phyloP scores from a whole-genome alignment of 2,113 vertebrate species.

The Asarcornis scutulata region DNA sequence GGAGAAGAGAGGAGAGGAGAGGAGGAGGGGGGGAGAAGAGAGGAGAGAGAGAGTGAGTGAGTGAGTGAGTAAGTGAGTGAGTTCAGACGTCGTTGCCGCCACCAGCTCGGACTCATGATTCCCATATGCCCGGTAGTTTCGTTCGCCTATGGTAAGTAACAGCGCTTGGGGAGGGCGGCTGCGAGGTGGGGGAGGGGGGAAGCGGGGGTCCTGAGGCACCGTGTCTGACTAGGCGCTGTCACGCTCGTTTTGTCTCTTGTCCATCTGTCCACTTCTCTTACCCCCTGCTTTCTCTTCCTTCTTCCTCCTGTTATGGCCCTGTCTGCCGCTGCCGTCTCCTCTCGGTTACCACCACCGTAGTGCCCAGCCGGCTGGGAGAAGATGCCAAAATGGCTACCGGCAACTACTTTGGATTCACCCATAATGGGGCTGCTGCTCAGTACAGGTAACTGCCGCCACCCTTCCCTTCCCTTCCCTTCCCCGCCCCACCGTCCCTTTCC shows the following conservation, averaged over 20 bases:
- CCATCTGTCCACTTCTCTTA: too few relatives aligned
- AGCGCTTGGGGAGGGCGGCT: neutral
- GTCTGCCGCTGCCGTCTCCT: too few relatives aligned
- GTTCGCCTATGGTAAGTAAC: neutral
- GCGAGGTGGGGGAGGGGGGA: too few relatives aligned
- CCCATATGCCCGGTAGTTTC: neutral
- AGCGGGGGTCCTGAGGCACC: neutral
- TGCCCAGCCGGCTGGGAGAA: slow-evolving; percentile 90
- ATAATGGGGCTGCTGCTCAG: slow-evolving; percentile 92
- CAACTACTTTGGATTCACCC: slow-evolving; percentile 99
- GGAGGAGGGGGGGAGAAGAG: too few relatives aligned
- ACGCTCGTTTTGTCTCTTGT: neutral
- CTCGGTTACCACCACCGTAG: too few relatives aligned
- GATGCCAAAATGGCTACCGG: slow-evolving; percentile 99
- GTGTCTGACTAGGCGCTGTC: neutral
- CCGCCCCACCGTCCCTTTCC: neutral
- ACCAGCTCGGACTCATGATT: neutral
- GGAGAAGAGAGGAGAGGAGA: too few relatives aligned
- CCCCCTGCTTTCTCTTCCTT: too few relatives aligned
- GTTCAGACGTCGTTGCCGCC: neutral
- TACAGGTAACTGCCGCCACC: slow-evolving; percentile 85
- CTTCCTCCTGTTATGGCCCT: too few relatives aligned
- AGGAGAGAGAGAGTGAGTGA: too few relatives aligned
- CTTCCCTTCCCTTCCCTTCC: neutral
- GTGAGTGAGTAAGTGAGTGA: too few relatives aligned